Conservation (phyloP, 2,113 vertebrate genomes). For the Bufo bufo region DNA sequence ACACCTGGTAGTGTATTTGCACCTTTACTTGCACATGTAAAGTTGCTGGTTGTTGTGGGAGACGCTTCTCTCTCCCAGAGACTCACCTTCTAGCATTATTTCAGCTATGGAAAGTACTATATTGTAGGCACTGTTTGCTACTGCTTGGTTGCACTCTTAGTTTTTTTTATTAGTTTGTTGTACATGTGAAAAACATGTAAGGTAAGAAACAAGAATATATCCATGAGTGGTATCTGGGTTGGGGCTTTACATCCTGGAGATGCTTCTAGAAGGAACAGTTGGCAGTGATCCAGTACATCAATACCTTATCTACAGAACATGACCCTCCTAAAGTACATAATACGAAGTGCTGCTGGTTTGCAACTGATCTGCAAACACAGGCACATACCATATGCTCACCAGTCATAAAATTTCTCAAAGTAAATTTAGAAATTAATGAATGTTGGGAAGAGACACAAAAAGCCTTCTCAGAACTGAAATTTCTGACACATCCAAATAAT, state of each 20-base stretch:
- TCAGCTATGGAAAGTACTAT: too few species aligned
- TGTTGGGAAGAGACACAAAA: background rate
- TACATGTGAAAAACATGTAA: background rate
- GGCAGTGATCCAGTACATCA: background rate
- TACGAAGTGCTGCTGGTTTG: background rate
- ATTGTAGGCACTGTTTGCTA: too few species aligned
- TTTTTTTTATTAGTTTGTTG: too few species aligned
- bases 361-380: background rate
- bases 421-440: background rate
- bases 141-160: too few species aligned
- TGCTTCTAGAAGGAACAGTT: background rate
- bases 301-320: constrained; percentile 17
- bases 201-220: background rate
- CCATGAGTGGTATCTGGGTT: background rate
- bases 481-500: too few species aligned
- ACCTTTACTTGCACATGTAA: too few species aligned
- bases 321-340: background rate
- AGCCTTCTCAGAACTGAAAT: too few species aligned
- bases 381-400: background rate
- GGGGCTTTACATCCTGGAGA: background rate
- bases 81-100: too few species aligned
- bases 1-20: too few species aligned
- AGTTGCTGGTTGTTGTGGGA: too few species aligned
- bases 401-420: background rate
- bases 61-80: too few species aligned